Base-by-base conservation (phyloP, 2,113 vertebrate genomes). In the Trichechus manatus region DNA sequence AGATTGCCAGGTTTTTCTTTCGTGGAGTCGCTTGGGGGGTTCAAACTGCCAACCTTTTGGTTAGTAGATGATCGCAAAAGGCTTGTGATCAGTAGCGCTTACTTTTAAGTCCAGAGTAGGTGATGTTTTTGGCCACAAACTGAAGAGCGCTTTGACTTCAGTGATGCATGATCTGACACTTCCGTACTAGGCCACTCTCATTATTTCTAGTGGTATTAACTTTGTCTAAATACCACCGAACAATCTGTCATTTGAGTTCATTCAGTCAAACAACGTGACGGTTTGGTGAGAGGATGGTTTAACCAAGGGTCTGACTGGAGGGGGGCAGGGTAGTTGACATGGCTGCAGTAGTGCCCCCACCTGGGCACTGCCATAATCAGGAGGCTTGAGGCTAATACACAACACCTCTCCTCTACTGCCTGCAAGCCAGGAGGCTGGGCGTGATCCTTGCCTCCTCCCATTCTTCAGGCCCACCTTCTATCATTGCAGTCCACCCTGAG, bases 211-310 rank as follows among this genome's bases (percentile, higher is more conserved):
- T 5, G 22, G 70, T 70, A 61, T 91, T 39, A 79, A 20, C 61
- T 84, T 80, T 84, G 90, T 95, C 70, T 81, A 83, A 93, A 89
- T 33, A 91, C 36, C 36, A 50, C 83, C 61, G 66, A 83, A 86
- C 53, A 61, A 3, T 59, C 91, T 93, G 89, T 23, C 44, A 72
- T 47, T 87, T 59, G 14, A 5, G 96, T 98, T 97, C 94, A 91
- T 70, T 93, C 85, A 61, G 81, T 95, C 94, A 95, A 59, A 89
- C 3, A 6, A 29, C 50, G 25, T 78, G 66, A 53, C 25, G 74
- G 36, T 56, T 75, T 29, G n/a, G 56, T 20, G 47, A 75, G 6
- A 50, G 27, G 64, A 29, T 80, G 42, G 1, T 36, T 25, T 39
- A 64, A 44, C 33, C 5, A 25, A 72, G 72, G 33, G 31, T 44